phyloP scores from a whole-genome alignment of 2,888 invertebrate genomes.

The Liodrosophila aerea region DNA sequence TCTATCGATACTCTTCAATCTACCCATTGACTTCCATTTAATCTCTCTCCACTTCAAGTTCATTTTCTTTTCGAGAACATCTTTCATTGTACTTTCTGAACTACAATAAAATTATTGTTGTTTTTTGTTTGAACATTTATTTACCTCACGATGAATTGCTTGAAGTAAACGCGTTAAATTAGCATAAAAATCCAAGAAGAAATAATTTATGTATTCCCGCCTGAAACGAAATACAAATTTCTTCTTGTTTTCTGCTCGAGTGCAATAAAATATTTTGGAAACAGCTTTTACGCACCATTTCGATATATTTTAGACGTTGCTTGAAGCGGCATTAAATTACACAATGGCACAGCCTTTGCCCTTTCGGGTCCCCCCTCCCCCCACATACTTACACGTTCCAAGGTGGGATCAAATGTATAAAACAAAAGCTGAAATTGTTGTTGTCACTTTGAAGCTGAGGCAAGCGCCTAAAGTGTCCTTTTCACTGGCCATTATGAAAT shows the following conservation, averaged over 20 bases:
- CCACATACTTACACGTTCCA: slow-evolving; percentile 14
- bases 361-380: background rate
- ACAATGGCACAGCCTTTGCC: slow-evolving; percentile 25
- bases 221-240: slow-evolving; percentile 30
- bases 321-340: slow-evolving; percentile 61
- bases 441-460: slow-evolving; percentile 64
- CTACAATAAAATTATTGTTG: background rate
- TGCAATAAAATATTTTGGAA: slow-evolving; percentile 42
- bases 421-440: slow-evolving; percentile 53
- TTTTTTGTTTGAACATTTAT: background rate
- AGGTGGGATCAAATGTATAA: slow-evolving; percentile 61
- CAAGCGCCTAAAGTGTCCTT: slow-evolving; percentile 66
- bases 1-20: no score
- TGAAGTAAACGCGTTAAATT: slow-evolving; percentile 22
- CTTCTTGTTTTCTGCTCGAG: background rate
- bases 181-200: slow-evolving; percentile 29
- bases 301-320: slow-evolving; percentile 38
- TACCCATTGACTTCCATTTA: no score
- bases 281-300: slow-evolving; percentile 37
- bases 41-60: no score
- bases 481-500: slow-evolving; percentile 58
- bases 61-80: no score
- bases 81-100: background rate
- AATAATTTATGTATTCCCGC: slow-evolving; percentile 41
- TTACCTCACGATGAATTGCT: slow-evolving; percentile 16